Evolutionary conservation across 2,113 vertebrate species (phyloP).

Genomic region (Microtus montanus): DNA sequence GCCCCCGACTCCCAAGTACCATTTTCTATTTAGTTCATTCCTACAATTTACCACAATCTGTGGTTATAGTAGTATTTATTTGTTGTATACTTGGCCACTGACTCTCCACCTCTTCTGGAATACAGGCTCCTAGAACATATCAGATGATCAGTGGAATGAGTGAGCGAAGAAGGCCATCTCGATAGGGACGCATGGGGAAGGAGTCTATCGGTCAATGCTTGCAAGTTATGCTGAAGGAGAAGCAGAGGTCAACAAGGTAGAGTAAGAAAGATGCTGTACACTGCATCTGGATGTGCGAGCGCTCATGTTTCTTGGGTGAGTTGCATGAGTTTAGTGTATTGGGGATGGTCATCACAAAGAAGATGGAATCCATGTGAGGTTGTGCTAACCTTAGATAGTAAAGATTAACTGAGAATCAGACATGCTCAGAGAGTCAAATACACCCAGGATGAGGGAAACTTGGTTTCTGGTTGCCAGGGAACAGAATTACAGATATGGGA

Average conservation of each 20-base stretch:
- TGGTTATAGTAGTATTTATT: background rate
- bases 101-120: background rate
- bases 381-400: background rate
- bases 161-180: background rate
- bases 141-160: background rate
- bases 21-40: constrained; percentile 1
- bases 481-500: background rate
- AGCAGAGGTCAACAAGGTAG: background rate
- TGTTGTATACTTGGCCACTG: background rate
- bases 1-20: background rate
- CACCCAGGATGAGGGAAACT: background rate
- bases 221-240: background rate
- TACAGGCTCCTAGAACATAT: background rate
- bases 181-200: background rate
- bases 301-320: background rate
- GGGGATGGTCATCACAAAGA: background rate
- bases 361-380: background rate
- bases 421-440: background rate
- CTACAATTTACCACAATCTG: background rate
- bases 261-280: background rate
- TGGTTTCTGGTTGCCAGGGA: background rate
- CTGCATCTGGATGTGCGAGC: background rate
- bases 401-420: background rate
- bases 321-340: background rate
- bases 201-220: background rate